These are phyloP conservation scores for Lophochroa leadbeateri DNA, from an alignment of 2,113 vertebrate species.

Conservation along the genomic window DNA sequence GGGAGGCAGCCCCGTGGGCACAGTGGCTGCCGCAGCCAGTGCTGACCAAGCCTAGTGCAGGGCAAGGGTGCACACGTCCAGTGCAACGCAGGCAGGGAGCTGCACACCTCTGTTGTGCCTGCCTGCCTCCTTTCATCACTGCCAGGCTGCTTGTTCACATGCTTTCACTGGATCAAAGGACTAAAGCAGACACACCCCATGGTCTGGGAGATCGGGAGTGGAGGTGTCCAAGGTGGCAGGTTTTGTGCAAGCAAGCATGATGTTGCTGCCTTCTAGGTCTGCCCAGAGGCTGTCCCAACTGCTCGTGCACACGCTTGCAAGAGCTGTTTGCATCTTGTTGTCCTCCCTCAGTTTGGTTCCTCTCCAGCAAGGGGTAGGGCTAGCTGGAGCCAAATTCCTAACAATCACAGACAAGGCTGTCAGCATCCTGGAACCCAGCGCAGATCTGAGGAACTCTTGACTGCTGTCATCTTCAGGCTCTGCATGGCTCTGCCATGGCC, in stretches of 20 bases:
- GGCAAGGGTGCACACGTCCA: background rate
- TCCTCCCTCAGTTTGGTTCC: background rate
- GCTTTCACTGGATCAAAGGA: background rate
- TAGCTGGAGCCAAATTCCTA: slow-evolving; percentile 41
- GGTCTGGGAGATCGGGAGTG: background rate
- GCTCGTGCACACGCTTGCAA: accelerated
- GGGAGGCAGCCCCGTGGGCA: accelerated
- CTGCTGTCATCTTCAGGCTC: background rate
- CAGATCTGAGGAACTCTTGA: background rate
- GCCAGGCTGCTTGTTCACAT: background rate
- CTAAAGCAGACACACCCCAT: background rate
- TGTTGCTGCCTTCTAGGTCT: background rate
- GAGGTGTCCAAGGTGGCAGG: background rate
- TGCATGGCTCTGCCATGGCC: background rate
- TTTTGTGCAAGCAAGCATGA: background rate
- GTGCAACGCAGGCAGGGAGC: background rate
- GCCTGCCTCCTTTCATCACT: background rate
- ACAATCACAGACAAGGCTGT: slow-evolving; percentile 40
- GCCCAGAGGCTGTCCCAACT: background rate
- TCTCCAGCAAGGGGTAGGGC: background rate
- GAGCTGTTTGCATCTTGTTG: background rate
- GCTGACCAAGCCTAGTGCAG: background rate
- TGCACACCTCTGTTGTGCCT: background rate
- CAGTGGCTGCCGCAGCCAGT: background rate
- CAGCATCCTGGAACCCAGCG: slow-evolving; percentile 38